Percentiles rank a stretch among this genome's conserved stretches.
phyloP scores from a whole-genome alignment of 2,113 vertebrate genomes.

The Sinocyclocheilus grahami region DNA sequence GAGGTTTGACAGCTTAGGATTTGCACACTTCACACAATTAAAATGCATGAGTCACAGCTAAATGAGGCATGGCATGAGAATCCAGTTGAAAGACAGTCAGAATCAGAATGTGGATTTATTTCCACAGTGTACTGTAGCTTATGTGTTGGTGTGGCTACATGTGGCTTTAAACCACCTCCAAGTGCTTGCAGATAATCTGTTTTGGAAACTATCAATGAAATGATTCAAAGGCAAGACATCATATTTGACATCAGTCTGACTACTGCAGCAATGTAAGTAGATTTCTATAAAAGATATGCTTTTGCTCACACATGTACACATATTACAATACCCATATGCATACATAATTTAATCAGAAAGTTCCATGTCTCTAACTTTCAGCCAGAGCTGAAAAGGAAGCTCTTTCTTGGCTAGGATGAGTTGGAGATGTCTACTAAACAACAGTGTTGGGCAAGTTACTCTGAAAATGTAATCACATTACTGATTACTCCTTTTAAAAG shows the following conservation, averaged over 20 bases:
- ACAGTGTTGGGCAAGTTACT: too few species aligned
- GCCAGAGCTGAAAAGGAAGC: not conserved
- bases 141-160: conserved; percentile 4
- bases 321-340: not conserved
- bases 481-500: too few species aligned
- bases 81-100: not conserved
- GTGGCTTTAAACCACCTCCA: not conserved
- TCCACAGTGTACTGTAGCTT: not conserved
- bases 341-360: not conserved
- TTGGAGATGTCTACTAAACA: not conserved
- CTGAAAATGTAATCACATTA: too few species aligned
- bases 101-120: conserved; percentile 32
- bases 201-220: not conserved
- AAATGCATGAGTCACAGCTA: conserved; percentile 3
- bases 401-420: not conserved
- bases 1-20: not conserved
- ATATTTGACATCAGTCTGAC: not conserved
- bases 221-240: not conserved
- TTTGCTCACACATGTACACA: not conserved
- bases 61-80: conserved; percentile 14
- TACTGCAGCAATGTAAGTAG: not conserved
- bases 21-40: not conserved
- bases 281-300: not conserved
- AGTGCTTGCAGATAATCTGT: not conserved
- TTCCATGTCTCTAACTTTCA: not conserved